Percentiles rank a stretch among this genome's conserved stretches.
phyloP scores from a whole-genome alignment of 2,113 vertebrate species.

The Hypanus sabinus region DNA sequence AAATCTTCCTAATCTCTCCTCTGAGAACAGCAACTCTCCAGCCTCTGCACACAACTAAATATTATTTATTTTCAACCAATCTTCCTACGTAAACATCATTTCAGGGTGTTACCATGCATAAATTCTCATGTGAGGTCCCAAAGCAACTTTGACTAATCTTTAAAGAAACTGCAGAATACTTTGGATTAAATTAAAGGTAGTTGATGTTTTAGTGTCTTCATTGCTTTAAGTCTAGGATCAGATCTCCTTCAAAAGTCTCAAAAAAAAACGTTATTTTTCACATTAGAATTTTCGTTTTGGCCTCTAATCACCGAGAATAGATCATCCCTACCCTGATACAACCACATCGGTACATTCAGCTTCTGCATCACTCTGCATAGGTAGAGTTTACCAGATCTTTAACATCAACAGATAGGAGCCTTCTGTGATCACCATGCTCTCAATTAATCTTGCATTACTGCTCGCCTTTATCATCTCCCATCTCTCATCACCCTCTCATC shows the following conservation, averaged over 20 bases:
- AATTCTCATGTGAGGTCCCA: too few relatives aligned
- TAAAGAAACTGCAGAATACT: too few relatives aligned
- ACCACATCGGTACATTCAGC: too few relatives aligned
- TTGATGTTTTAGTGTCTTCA: too few relatives aligned
- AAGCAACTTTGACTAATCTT: too few relatives aligned
- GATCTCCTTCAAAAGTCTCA: not conserved
- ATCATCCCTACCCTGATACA: not conserved
- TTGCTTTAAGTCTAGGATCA: not conserved
- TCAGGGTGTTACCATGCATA: too few relatives aligned
- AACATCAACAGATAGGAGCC: not conserved
- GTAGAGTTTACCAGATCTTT: too few relatives aligned
- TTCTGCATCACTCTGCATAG: not conserved
- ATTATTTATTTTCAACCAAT: not conserved
- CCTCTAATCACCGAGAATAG: not conserved
- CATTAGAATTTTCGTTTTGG: not conserved
- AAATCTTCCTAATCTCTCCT: not conserved
- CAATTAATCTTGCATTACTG: not conserved
- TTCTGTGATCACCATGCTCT: not conserved
- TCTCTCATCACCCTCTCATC: not conserved
- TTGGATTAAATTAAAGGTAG: too few relatives aligned
- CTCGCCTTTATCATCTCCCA: not conserved
- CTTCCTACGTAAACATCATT: too few relatives aligned
- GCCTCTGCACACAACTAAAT: not conserved
- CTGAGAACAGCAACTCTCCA: not conserved
- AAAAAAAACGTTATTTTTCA: not conserved